phyloP scores from a whole-genome alignment of 1,140 invertebrate species.

The Steinernema khuongi region DNA sequence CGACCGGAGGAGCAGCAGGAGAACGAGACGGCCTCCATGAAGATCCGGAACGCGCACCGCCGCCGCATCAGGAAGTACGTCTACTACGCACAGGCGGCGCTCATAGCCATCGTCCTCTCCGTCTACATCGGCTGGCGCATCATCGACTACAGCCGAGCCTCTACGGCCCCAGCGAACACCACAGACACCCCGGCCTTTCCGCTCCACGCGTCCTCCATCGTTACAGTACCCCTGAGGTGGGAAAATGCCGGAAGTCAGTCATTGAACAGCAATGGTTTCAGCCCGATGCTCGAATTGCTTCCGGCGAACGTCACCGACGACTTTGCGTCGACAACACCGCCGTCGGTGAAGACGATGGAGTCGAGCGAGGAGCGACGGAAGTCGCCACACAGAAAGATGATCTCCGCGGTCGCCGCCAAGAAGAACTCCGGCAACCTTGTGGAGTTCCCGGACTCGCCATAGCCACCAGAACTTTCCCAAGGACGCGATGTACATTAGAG shows the following conservation, averaged over 20 bases:
- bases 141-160: not conserved
- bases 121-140: not conserved
- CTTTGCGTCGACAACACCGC: not conserved
- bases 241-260: not conserved
- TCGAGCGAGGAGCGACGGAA: not conserved
- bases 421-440: not conserved
- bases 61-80: not conserved
- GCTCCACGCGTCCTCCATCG: not conserved
- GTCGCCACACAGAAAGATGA: not conserved
- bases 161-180: not conserved
- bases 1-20: not conserved
- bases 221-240: not conserved
- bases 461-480: not conserved
- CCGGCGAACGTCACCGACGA: not conserved
- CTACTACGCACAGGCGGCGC: slow-evolving; percentile 1
- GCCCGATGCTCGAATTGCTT: not conserved
- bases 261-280: not conserved
- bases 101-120: not conserved
- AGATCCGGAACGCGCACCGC: not conserved
- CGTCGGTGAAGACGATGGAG: not conserved
- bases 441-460: not conserved
- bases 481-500: too few species aligned
- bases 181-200: not conserved
- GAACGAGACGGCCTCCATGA: slow-evolving; percentile 1
- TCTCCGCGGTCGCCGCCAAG: slow-evolving; percentile 4